These are phyloP conservation scores for Eupleurogrammus muticus DNA, from an alignment of 2,797 vertebrate species.

Conservation along the genomic window DNA sequence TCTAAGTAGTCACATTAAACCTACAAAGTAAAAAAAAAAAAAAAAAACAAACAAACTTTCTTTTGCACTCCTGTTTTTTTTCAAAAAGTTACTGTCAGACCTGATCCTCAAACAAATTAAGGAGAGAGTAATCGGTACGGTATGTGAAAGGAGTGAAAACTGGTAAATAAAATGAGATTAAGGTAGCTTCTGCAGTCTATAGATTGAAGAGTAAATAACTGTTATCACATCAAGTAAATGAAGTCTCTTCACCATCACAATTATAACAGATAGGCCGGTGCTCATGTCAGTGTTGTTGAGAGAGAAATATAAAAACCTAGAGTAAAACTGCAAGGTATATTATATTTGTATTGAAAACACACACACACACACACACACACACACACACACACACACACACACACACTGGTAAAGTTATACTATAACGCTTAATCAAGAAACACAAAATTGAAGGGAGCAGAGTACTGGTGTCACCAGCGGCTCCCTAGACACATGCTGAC, in stretches of 20 bases:
- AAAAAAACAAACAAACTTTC: too few relatives aligned
- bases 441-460: not conserved
- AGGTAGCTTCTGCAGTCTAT: conserved; percentile 45
- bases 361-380: too few relatives aligned
- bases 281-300: not conserved
- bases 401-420: not conserved
- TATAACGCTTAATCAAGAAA: not conserved
- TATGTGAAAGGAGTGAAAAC: conserved; percentile 1
- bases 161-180: conserved; percentile 1
- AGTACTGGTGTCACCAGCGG: not conserved
- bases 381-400: too few relatives aligned
- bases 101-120: not conserved
- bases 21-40: not conserved
- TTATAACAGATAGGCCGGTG: conserved; percentile 35
- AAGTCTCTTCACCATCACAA: conserved; percentile 51
- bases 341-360: not conserved
- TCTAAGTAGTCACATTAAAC: not conserved
- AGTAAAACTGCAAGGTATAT: not conserved
- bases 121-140: not conserved
- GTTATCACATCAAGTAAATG: conserved; percentile 53
- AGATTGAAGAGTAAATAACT: conserved; percentile 69
- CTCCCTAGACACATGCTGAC: too few relatives aligned
- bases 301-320: conserved; percentile 10
- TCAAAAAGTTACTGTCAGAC: too few relatives aligned
- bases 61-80: too few relatives aligned